phyloP scores from a whole-genome alignment of 2,888 invertebrate species.

The Bugula neritina region DNA sequence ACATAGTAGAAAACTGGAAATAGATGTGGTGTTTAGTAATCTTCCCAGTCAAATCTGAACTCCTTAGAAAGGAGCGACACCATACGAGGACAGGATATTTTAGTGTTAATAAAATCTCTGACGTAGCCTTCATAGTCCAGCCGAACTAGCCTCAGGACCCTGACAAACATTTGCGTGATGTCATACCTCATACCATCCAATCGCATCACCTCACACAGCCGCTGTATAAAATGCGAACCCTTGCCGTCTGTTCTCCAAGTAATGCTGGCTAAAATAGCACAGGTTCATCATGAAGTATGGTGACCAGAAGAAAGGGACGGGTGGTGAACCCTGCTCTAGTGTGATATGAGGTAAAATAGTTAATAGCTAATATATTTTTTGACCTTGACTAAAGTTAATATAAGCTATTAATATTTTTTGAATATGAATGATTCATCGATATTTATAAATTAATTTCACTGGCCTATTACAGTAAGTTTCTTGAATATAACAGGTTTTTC shows the following conservation, averaged over 20 bases:
- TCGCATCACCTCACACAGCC: background rate
- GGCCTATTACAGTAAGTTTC: too few relatives aligned
- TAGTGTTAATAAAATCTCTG: background rate
- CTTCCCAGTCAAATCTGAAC: background rate
- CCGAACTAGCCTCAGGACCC: background rate
- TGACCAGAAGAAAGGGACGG: too few relatives aligned
- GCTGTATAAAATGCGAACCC: constrained; percentile 5
- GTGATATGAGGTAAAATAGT: too few relatives aligned
- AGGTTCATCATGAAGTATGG: too few relatives aligned
- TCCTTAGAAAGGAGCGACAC: background rate
- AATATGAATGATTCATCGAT: too few relatives aligned
- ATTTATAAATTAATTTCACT: too few relatives aligned
- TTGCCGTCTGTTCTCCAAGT: background rate
- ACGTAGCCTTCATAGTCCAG: background rate
- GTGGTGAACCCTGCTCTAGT: too few relatives aligned
- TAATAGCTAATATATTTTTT: too few relatives aligned
- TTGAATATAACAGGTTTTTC: too few relatives aligned
- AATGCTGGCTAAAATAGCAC: background rate
- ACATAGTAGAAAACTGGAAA: too few relatives aligned
- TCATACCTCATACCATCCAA: background rate
- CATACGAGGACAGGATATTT: background rate
- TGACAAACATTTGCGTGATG: background rate
- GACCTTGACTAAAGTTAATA: too few relatives aligned
- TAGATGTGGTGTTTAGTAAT: background rate
- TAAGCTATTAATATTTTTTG: too few relatives aligned